These are phyloP conservation scores for Rissa tridactyla DNA, from an alignment of 2,113 vertebrate species.

Conservation along the genomic window DNA sequence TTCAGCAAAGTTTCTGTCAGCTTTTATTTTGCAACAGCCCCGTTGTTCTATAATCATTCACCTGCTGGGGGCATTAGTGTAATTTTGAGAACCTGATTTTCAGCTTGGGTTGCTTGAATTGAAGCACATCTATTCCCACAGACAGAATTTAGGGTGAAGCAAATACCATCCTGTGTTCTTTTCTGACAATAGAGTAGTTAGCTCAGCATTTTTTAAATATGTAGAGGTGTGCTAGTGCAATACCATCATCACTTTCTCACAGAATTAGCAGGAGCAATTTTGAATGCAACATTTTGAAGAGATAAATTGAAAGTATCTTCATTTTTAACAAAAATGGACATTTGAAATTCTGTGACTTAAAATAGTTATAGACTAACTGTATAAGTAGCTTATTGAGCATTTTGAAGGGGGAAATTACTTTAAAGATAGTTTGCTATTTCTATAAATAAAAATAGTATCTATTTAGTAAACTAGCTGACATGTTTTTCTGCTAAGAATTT, in stretches of 20 bases:
- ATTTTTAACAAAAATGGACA: not conserved
- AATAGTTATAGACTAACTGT: not conserved
- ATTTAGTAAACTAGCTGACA: not conserved
- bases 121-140: accelerated
- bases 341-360: not conserved
- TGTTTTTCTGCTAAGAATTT: not conserved
- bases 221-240: not conserved
- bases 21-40: not conserved
- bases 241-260: not conserved
- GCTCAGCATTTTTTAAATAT: not conserved
- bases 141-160: not conserved
- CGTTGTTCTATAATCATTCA: not conserved
- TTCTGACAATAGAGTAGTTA: accelerated
- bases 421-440: not conserved
- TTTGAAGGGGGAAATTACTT: not conserved
- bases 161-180: accelerated
- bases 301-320: not conserved
- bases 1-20: accelerated
- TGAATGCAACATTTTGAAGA: not conserved
- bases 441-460: accelerated
- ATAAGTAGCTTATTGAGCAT: accelerated
- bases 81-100: not conserved
- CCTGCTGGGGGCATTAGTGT: conserved; percentile 7
- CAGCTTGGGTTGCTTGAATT: not conserved
- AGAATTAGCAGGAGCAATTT: not conserved